These are phyloP conservation scores for Heliothis subflexa DNA, from an alignment of 1,140 invertebrate species.

Conservation along the genomic window DNA sequence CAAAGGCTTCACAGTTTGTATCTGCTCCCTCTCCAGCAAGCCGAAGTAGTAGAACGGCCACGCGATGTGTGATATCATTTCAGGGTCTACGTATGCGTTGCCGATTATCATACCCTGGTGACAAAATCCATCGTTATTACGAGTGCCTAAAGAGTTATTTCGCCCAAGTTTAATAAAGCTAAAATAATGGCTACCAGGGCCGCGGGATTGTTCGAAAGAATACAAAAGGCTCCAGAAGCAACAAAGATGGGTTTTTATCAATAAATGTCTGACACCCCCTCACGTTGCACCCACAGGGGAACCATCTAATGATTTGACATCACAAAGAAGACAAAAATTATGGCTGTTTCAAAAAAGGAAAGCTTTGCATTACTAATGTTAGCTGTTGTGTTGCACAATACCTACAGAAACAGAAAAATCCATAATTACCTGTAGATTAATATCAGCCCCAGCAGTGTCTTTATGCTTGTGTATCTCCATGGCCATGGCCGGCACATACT, in stretches of 20 bases:
- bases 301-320: too few species aligned
- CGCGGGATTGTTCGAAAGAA: too few species aligned
- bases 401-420: neutral
- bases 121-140: too few species aligned
- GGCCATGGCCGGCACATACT: constrained; percentile 91
- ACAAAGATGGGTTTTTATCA: too few species aligned
- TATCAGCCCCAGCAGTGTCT: constrained; percentile 81
- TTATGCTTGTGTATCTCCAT: constrained; percentile 88
- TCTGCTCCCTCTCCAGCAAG: constrained; percentile 88
- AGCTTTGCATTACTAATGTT: neutral
- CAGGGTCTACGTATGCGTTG: constrained; percentile 93
- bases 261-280: too few species aligned
- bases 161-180: too few species aligned
- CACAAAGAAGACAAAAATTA: too few species aligned
- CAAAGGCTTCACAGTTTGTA: constrained; percentile 71
- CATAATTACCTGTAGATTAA: constrained; percentile 87
- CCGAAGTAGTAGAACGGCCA: constrained; percentile 92
- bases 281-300: too few species aligned
- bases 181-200: too few species aligned
- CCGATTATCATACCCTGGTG: constrained; percentile 91
- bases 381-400: neutral
- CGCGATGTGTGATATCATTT: constrained; percentile 91
- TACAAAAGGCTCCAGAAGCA: too few species aligned
- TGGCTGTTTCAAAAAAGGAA: neutral
- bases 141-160: too few species aligned